A percentile compares a stretch with the other conserved stretches of the same genome.
phyloP scores from a whole-genome alignment of 2,888 invertebrate species.

The Acanthosepion pharaonis region DNA sequence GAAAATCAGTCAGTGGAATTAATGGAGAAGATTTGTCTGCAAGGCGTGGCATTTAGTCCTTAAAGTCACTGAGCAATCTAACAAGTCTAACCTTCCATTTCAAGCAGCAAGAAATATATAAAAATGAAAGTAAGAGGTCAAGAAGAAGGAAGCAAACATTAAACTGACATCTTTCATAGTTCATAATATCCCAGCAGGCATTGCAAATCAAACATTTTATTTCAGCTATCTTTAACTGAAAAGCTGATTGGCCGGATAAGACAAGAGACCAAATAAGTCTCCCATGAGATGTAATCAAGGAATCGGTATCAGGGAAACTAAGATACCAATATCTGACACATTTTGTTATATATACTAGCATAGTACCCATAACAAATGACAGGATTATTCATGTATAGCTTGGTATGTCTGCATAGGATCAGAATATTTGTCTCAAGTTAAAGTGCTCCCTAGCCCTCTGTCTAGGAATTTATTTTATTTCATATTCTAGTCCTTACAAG shows the following conservation, averaged over 20 bases:
- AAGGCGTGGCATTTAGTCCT: background rate
- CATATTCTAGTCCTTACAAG: too few relatives aligned
- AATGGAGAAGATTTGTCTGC: background rate
- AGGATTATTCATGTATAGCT: background rate
- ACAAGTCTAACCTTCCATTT: background rate
- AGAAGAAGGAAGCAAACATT: background rate
- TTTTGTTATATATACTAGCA: too few relatives aligned
- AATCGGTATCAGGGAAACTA: background rate
- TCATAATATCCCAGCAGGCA: background rate
- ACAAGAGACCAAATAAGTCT: background rate
- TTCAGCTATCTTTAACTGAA: background rate
- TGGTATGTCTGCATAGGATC: background rate
- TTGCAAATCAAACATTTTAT: background rate
- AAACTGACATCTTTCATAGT: constrained; percentile 21
- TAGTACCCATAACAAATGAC: background rate
- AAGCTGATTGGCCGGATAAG: background rate
- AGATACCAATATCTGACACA: background rate
- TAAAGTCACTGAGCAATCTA: constrained; percentile 8
- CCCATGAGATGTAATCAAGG: background rate
- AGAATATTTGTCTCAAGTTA: too few relatives aligned
- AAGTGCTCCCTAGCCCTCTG: too few relatives aligned
- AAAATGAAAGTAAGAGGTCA: background rate
- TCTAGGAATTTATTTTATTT: too few relatives aligned
- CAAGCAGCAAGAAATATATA: background rate
- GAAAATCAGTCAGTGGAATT: background rate